Conservation (phyloP, 2,113 vertebrate species). For the Asarcornis scutulata region DNA sequence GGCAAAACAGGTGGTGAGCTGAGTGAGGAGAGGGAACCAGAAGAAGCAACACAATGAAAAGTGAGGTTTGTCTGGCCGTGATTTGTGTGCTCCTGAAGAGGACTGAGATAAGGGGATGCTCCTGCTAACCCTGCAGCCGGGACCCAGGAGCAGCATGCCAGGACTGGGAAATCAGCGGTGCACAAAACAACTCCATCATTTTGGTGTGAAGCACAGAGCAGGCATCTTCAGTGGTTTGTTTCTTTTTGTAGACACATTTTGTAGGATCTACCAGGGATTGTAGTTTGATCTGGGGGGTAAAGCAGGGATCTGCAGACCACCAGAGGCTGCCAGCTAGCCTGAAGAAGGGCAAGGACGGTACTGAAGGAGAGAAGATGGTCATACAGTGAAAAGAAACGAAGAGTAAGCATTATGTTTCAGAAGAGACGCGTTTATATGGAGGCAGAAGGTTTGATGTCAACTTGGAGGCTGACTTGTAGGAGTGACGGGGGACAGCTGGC, state of each 20-base stretch:
- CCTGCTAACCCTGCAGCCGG: background rate
- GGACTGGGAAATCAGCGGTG: background rate
- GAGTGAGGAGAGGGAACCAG: background rate
- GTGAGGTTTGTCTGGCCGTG: background rate
- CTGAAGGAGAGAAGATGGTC: background rate
- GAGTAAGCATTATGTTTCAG: slow-evolving; percentile 16
- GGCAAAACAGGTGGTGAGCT: background rate
- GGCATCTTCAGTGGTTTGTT: background rate
- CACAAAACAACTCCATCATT: background rate
- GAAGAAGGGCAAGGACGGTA: background rate
- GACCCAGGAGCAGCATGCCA: background rate
- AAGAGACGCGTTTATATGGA: background rate
- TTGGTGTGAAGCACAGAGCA: background rate
- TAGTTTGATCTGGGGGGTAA: background rate
- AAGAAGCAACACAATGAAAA: background rate
- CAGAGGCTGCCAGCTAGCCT: background rate
- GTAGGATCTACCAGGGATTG: background rate
- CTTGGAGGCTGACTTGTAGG: background rate
- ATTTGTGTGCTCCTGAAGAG: background rate
- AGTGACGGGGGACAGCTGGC: background rate
- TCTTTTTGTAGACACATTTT: background rate
- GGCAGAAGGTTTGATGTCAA: background rate
- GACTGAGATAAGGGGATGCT: background rate
- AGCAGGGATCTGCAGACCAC: background rate
- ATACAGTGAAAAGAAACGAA: slow-evolving; percentile 4